A percentile compares a stretch with the other conserved stretches of the same genome.
These are phyloP conservation scores for Lasioglossum baleicum DNA, from an alignment of 1,140 invertebrate species.

Conservation along the genomic window DNA sequence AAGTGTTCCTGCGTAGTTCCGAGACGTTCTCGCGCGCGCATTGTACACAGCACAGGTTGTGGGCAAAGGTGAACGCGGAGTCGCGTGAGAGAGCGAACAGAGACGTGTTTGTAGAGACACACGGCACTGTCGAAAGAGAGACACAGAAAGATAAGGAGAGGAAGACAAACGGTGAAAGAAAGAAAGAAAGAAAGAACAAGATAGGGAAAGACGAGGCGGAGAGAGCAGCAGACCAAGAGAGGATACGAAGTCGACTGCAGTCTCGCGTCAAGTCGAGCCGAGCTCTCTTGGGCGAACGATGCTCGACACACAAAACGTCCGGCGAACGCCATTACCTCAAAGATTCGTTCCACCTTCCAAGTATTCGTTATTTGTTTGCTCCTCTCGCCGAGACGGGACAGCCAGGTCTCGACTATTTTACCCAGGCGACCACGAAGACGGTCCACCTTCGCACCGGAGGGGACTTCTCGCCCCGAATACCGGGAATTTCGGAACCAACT, in stretches of 20 bases:
- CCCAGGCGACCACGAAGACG: constrained; percentile 51
- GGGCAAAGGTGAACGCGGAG: constrained; percentile 44
- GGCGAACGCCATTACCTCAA: constrained; percentile 50
- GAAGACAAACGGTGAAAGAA: not conserved
- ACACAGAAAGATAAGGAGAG: constrained; percentile 15
- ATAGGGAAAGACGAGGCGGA: not conserved
- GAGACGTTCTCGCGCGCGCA: constrained; percentile 33
- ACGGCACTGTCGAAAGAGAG: not conserved
- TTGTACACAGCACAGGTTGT: constrained; percentile 44
- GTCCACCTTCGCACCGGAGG: constrained; percentile 38
- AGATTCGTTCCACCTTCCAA: constrained; percentile 68
- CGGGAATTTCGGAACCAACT: constrained; percentile 55
- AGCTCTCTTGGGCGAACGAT: constrained; percentile 50
- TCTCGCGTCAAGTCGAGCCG: constrained; percentile 12
- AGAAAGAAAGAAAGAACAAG: not conserved
- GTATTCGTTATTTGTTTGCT: constrained; percentile 71
- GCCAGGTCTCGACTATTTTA: constrained; percentile 62
- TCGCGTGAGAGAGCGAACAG: constrained; percentile 2
- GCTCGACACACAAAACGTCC: constrained; percentile 56
- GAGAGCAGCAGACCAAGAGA: constrained; percentile 14
- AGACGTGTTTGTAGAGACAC: constrained; percentile 54
- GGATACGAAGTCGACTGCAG: constrained; percentile 35
- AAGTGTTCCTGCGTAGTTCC: constrained; percentile 54
- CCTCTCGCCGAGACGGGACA: constrained; percentile 20
- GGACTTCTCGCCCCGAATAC: constrained; percentile 47